Evolutionary conservation across 2,113 vertebrate genomes (phyloP).

Genomic region (Chlorodrepanis virens): DNA sequence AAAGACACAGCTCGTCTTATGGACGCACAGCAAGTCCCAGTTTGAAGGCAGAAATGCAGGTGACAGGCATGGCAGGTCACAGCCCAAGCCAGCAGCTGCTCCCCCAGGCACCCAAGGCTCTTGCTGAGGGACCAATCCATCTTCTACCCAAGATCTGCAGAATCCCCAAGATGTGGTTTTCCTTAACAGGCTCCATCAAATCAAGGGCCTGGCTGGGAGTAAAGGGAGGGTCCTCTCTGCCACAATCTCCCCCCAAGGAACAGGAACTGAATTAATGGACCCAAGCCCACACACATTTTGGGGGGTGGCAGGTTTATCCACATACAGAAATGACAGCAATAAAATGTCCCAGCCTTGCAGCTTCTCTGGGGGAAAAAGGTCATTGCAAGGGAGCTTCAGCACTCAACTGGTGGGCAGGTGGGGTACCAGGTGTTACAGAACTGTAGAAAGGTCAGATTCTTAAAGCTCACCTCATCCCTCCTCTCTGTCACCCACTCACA

Average conservation of each 20-base stretch:
- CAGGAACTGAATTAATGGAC: too few relatives aligned
- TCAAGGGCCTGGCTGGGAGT: neutral
- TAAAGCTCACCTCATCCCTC: neutral
- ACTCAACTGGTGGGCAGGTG: accelerated
- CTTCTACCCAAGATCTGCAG: neutral
- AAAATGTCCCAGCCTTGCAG: accelerated
- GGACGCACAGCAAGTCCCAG: neutral
- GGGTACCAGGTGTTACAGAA: neutral
- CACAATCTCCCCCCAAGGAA: accelerated
- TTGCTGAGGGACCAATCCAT: neutral
- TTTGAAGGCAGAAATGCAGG: neutral
- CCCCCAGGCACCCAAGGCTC: neutral
- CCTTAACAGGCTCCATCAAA: neutral
- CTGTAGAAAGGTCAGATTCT: accelerated
- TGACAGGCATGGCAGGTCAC: neutral
- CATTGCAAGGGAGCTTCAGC: neutral
- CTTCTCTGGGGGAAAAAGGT: neutral
- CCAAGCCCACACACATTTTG: too few relatives aligned
- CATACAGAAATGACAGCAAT: accelerated
- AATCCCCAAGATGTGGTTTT: neutral
- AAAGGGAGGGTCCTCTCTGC: accelerated
- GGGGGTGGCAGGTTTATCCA: neutral
- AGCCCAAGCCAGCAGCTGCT: neutral
- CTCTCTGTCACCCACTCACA: too few relatives aligned
- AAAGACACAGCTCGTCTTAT: neutral